These are phyloP conservation scores for Amphimedon queenslandica DNA, from an alignment of 37 sponge, comb jelly and placozoan species.

Conservation along the genomic window DNA sequence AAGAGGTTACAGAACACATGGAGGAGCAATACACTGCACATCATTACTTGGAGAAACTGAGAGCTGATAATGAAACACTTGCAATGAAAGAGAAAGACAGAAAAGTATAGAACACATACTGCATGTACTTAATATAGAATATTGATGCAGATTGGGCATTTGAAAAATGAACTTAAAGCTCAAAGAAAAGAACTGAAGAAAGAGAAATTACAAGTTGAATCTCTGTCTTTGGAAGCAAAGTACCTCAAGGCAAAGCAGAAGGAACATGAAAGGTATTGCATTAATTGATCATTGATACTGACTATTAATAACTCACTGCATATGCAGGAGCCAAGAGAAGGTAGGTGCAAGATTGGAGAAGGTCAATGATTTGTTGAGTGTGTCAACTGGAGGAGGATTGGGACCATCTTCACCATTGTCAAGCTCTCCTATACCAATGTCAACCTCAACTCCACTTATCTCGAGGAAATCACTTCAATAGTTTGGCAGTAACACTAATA, in stretches of 20 bases:
- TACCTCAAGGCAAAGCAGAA: slow-evolving; percentile 30
- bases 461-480: no score
- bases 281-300: no score
- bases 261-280: slow-evolving; percentile 52
- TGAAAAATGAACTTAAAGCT: slow-evolving; percentile 34
- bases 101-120: slow-evolving; percentile 16
- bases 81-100: slow-evolving; percentile 54
- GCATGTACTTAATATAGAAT: not conserved
- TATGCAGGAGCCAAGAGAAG: not conserved
- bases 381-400: no score
- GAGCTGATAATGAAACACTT: slow-evolving; percentile 48
- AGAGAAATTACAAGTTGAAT: slow-evolving; percentile 31
- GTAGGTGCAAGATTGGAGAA: slow-evolving; percentile 30
- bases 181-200: slow-evolving; percentile 26
- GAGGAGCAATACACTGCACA: slow-evolving; percentile 64
- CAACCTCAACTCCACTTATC: not conserved
- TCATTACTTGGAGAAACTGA: slow-evolving; percentile 56
- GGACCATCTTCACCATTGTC: no score
- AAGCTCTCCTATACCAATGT: not conserved
- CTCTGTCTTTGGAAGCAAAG: slow-evolving; percentile 26
- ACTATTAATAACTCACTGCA: no score
- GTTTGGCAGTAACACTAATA: no score
- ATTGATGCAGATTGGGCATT: slow-evolving; percentile 43
- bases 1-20: slow-evolving; percentile 66
- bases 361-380: slow-evolving; percentile 36